Percentiles rank a stretch among this genome's conserved stretches.
phyloP scores from a whole-genome alignment of 2,888 invertebrate species.

The Ophion costatus region DNA sequence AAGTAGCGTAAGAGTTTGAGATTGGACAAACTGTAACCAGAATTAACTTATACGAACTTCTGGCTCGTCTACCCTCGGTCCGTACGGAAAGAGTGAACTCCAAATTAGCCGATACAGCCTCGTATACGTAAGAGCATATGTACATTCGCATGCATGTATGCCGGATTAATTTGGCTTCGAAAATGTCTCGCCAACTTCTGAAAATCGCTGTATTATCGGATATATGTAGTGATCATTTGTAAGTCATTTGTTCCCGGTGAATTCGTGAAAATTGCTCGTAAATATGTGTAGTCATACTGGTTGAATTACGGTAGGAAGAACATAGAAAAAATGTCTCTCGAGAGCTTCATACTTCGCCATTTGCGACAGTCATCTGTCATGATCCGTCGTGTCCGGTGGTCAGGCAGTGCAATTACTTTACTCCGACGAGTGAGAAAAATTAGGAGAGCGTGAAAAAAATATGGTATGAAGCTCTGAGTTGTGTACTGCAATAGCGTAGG shows the following conservation, averaged over 20 bases:
- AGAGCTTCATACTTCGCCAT: conserved; percentile 41
- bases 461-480: conserved; percentile 35
- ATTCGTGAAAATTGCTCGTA: too few relatives aligned
- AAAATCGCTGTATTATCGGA: conserved; percentile 21
- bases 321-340: background rate
- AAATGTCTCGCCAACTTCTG: conserved; percentile 11
- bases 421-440: conserved; percentile 67
- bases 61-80: background rate
- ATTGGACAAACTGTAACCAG: conserved; percentile 30
- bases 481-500: conserved; percentile 10
- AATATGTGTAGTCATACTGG: background rate
- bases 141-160: conserved; percentile 4
- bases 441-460: conserved; percentile 41
- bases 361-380: conserved; percentile 74
- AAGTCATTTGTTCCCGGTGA: background rate
- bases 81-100: conserved; percentile 21
- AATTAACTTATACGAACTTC: conserved; percentile 48
- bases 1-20: conserved; percentile 21
- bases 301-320: background rate
- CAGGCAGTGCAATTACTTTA: conserved; percentile 68
- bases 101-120: background rate
- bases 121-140: background rate
- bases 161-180: conserved; percentile 28
- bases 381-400: conserved; percentile 74
- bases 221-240: background rate